Percentiles rank a stretch among this genome's conserved stretches.
phyloP scores from a whole-genome alignment of 2,113 vertebrate genomes.

The Scytalopus superciliaris region DNA sequence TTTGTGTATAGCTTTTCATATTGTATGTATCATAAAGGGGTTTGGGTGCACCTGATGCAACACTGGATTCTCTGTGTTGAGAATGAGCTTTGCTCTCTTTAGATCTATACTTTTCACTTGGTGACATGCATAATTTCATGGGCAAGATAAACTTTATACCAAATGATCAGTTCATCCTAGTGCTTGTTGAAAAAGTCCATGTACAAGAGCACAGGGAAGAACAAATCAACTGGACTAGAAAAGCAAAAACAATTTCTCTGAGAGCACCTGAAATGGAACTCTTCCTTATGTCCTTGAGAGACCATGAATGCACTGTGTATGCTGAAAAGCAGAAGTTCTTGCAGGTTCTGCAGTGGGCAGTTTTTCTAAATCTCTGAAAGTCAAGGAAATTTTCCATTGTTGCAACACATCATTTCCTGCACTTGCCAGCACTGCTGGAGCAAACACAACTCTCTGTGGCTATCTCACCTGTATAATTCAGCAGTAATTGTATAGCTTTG shows the following conservation, averaged over 20 bases:
- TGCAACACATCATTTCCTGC: neutral
- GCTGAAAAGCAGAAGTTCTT: neutral
- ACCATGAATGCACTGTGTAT: neutral
- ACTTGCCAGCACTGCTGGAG: neutral
- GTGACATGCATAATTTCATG: neutral
- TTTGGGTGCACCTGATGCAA: neutral
- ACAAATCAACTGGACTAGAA: neutral
- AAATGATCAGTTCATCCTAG: neutral
- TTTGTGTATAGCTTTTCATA: neutral
- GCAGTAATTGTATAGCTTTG: neutral
- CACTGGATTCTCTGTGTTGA: neutral
- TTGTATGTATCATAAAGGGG: neutral
- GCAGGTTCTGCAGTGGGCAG: neutral
- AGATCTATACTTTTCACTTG: neutral
- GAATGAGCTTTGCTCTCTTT: neutral
- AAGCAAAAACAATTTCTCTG: neutral
- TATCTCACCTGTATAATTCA: neutral
- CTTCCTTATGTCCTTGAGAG: neutral
- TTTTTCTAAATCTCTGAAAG: neutral
- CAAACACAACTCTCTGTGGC: neutral
- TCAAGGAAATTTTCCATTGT: neutral
- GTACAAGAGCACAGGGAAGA: neutral
- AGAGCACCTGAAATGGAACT: neutral
- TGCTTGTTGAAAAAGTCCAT: neutral
- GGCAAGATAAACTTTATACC: neutral